These are phyloP conservation scores for Mystacides longicornis DNA, from an alignment of 2,888 invertebrate species.

Conservation along the genomic window DNA sequence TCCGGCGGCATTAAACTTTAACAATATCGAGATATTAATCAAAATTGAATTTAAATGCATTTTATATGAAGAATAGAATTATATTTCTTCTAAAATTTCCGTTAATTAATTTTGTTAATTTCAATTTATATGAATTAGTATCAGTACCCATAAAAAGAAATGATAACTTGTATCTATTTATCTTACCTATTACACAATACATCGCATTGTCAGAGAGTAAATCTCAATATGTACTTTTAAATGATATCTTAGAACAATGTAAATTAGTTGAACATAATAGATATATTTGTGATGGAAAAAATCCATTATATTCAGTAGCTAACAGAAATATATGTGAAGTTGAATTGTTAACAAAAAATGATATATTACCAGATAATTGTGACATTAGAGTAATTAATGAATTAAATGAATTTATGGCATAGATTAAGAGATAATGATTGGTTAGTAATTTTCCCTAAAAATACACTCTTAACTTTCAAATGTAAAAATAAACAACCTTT, in stretches of 20 bases:
- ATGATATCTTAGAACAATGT: constrained; percentile 6
- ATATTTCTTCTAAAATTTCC: constrained; percentile 5
- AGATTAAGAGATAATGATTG: constrained; percentile 7
- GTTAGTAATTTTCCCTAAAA: constrained; percentile 2
- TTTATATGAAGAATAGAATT: not conserved
- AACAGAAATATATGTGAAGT: not conserved
- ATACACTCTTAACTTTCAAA: constrained; percentile 2
- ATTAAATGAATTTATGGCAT: constrained; percentile 8
- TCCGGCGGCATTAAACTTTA: not conserved
- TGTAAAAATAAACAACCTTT: not conserved
- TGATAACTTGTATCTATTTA: constrained; percentile 2
- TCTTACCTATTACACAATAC: constrained; percentile 4
- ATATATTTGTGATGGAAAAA: not conserved
- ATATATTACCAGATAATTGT: not conserved
- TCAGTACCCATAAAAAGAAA: constrained; percentile 1
- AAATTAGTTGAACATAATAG: not conserved
- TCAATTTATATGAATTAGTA: constrained; percentile 3
- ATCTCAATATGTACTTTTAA: not conserved
- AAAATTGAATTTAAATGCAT: not conserved
- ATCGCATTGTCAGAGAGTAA: constrained; percentile 4
- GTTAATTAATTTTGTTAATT: constrained; percentile 4
- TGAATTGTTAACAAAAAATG: constrained; percentile 1
- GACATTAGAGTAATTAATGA: constrained; percentile 3
- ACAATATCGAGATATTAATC: not conserved
- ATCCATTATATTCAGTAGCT: not conserved